These are phyloP conservation scores for Pammene fasciana DNA, from an alignment of 2,888 invertebrate genomes.

Conservation along the genomic window DNA sequence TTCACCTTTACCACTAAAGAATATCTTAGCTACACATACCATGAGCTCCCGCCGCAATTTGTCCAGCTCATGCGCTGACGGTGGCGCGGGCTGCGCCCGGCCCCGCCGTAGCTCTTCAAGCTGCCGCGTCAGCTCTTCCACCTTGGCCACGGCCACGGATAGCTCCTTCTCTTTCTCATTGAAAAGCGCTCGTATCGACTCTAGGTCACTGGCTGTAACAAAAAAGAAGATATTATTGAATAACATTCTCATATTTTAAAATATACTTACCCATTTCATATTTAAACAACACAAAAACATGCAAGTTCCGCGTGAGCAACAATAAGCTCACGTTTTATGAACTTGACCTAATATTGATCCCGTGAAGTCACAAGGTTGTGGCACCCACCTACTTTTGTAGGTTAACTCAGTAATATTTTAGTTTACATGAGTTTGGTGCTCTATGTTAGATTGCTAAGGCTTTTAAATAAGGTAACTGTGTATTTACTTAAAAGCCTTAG, in stretches of 20 bases:
- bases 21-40: constrained; percentile 82
- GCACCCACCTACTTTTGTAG: neutral
- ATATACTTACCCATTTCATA: neutral
- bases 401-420: neutral
- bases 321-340: constrained; percentile 18
- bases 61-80: constrained; percentile 94
- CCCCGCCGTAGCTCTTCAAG: constrained; percentile 94
- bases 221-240: constrained; percentile 39
- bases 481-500: no score
- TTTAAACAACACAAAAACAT: constrained; percentile 8
- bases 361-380: constrained; percentile 1
- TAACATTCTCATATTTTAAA: no score
- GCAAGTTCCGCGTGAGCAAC: constrained; percentile 10
- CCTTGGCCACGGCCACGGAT: constrained; percentile 98
- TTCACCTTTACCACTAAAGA: no score
- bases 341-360: constrained; percentile 31
- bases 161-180: constrained; percentile 99
- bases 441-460: no score
- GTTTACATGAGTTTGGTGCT: no score
- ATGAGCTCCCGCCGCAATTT: constrained; percentile 95
- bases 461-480: no score
- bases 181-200: constrained; percentile 97
- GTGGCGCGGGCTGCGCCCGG: constrained; percentile 84
- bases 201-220: constrained; percentile 94
- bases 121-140: constrained; percentile 97